phyloP scores from a whole-genome alignment of 2,797 vertebrate species.

The Gymnothorax javanicus region DNA sequence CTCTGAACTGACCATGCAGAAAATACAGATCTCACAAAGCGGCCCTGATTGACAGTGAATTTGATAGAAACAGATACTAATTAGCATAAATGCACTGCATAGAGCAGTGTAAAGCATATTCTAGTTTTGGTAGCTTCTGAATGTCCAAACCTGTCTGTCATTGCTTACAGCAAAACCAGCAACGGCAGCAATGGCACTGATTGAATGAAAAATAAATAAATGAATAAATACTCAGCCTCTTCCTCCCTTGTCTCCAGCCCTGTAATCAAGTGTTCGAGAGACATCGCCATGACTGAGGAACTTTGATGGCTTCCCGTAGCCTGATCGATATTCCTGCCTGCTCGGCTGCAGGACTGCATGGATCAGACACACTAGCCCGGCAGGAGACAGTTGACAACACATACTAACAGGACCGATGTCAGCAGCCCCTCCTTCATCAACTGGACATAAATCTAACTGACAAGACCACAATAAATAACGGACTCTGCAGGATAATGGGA shows the following conservation, averaged over 20 bases:
- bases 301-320: constrained; percentile 25
- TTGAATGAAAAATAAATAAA: neutral
- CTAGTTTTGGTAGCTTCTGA: neutral
- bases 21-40: neutral
- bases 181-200: too few relatives aligned
- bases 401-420: constrained; percentile 34
- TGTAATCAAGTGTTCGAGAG: neutral
- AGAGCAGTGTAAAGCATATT: neutral
- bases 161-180: neutral
- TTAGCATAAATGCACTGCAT: neutral
- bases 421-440: constrained; percentile 32
- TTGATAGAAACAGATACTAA: neutral
- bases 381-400: constrained; percentile 45
- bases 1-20: neutral
- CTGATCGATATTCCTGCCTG: constrained; percentile 49
- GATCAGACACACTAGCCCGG: constrained; percentile 41
- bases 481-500: constrained; percentile 1
- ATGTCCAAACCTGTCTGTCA: neutral
- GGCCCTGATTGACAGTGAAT: neutral
- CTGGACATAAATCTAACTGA: constrained; percentile 18
- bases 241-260: neutral
- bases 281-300: neutral
- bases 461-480: constrained; percentile 16
- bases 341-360: constrained; percentile 50
- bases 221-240: neutral